phyloP scores from a whole-genome alignment of 2,797 vertebrate genomes.

The Anguilla pacifica region DNA sequence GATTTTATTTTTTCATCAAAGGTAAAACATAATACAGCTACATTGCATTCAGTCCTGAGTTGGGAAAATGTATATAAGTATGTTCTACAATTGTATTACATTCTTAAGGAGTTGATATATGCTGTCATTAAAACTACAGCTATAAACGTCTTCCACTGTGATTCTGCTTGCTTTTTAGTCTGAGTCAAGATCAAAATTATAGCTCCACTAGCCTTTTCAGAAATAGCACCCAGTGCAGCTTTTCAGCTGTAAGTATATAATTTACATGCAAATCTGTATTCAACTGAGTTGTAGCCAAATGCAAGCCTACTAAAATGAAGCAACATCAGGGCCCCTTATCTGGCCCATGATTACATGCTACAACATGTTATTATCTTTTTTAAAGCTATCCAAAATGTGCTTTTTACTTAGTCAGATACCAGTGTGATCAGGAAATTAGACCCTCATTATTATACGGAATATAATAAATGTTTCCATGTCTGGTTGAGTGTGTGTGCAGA shows the following conservation, averaged over 20 bases:
- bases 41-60: background rate
- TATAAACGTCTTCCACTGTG: background rate
- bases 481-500: constrained; percentile 23
- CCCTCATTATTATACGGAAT: constrained; percentile 25
- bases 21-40: background rate
- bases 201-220: background rate
- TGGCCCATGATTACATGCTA: constrained; percentile 4
- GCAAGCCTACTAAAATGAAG: constrained; percentile 1
- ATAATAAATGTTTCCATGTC: constrained; percentile 38
- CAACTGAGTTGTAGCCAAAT: background rate
- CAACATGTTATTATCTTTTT: background rate
- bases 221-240: background rate
- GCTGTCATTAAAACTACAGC: background rate
- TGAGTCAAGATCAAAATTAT: background rate
- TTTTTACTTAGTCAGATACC: constrained; percentile 15
- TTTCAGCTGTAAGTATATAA: background rate
- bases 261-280: constrained; percentile 14
- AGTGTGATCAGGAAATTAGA: constrained; percentile 29
- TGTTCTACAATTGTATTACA: background rate
- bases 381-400: background rate
- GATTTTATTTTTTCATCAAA: background rate
- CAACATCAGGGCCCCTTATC: constrained; percentile 21
- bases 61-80: background rate
- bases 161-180: background rate
- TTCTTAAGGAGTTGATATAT: background rate